Conservation (phyloP, 2,797 vertebrate species). For the Brachyrhaphis roseni region DNA sequence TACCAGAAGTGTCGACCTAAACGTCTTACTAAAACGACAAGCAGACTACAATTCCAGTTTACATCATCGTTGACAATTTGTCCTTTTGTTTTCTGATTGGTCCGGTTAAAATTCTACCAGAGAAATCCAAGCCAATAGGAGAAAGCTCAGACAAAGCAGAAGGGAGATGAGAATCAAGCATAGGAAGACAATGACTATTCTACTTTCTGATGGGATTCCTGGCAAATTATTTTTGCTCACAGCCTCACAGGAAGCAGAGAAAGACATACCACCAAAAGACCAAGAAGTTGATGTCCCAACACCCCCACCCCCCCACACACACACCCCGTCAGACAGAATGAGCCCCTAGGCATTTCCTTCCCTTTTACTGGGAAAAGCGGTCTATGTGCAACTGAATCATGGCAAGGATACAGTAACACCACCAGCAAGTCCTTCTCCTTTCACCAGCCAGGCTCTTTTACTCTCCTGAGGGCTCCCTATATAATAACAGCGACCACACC, state of each 20-base stretch:
- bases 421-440: slow-evolving; percentile 29
- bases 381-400: slow-evolving; percentile 54
- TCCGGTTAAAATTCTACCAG: too few relatives aligned
- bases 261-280: slow-evolving; percentile 36
- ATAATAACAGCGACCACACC: slow-evolving; percentile 27
- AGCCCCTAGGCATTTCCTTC: slow-evolving; percentile 75
- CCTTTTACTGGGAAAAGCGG: slow-evolving; percentile 49
- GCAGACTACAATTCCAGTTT: too few relatives aligned
- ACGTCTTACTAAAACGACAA: too few relatives aligned
- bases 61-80: too few relatives aligned
- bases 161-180: too few relatives aligned
- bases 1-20: too few relatives aligned
- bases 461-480: slow-evolving; percentile 20
- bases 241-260: slow-evolving; percentile 57
- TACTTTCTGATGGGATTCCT: slow-evolving; percentile 45
- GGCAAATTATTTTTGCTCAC: slow-evolving; percentile 45
- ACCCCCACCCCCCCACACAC: neutral
- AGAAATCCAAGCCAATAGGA: too few relatives aligned
- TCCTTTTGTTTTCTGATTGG: too few relatives aligned
- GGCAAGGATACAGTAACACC: slow-evolving; percentile 21
- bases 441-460: slow-evolving; percentile 10
- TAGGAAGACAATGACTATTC: too few relatives aligned
- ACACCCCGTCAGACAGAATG: slow-evolving; percentile 39
- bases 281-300: slow-evolving; percentile 33
- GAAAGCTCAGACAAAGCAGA: too few relatives aligned